Percentiles rank a stretch among this genome's conserved stretches.
phyloP scores from a whole-genome alignment of 2,113 vertebrate genomes.

The Ictidomys tridecemlineatus region DNA sequence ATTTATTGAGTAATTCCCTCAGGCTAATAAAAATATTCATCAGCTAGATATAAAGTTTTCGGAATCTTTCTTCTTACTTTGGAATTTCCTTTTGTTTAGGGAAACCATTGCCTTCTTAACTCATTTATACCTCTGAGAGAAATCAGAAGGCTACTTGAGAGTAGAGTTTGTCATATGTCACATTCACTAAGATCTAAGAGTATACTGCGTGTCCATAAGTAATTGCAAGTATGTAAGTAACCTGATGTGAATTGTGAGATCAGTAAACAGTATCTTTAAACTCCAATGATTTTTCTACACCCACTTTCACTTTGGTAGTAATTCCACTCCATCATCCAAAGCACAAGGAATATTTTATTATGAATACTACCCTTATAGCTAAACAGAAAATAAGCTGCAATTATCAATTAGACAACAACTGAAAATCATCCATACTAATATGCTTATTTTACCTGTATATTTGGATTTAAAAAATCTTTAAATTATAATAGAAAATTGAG shows the following conservation, averaged over 20 bases:
- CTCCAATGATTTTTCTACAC: neutral
- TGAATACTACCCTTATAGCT: neutral
- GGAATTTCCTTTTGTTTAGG: neutral
- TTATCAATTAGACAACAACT: neutral
- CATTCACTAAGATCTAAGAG: neutral
- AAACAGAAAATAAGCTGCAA: slow-evolving; percentile 34
- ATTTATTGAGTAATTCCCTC: neutral
- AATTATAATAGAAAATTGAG: neutral
- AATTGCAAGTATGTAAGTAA: neutral
- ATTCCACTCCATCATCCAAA: neutral
- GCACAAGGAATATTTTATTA: neutral
- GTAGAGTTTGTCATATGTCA: neutral
- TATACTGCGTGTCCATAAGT: neutral
- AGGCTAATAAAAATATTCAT: neutral
- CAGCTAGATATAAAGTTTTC: neutral
- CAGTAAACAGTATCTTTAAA: neutral
- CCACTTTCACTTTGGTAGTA: neutral
- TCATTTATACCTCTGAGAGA: neutral
- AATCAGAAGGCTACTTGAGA: neutral
- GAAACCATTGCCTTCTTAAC: neutral
- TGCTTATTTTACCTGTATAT: neutral
- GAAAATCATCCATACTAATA: neutral
- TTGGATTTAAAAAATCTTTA: neutral
- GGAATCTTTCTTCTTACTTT: neutral
- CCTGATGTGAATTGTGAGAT: neutral